phyloP scores from a whole-genome alignment of 1,140 invertebrate species.

The Euura lappo region DNA sequence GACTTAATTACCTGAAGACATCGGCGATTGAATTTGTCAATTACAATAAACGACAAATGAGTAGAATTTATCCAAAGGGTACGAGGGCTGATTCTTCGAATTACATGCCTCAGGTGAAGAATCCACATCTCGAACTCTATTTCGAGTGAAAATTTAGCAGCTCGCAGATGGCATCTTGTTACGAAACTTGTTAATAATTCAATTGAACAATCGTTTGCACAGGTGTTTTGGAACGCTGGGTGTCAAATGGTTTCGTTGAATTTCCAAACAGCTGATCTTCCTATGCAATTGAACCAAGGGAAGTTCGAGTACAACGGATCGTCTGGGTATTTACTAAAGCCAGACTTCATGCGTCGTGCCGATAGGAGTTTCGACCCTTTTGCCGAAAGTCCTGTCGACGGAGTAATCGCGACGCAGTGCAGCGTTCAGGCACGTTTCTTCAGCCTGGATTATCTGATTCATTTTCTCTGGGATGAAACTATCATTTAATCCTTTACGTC shows the following conservation, averaged over 20 bases:
- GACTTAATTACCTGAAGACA: constrained; percentile 93
- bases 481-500: not conserved
- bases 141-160: not conserved
- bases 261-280: constrained; percentile 98
- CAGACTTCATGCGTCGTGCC: constrained; percentile 97
- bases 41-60: constrained; percentile 99
- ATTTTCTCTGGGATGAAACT: not conserved
- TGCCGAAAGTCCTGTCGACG: constrained; percentile 98
- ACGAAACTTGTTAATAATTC: not conserved
- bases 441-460: not conserved
- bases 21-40: constrained; percentile 98
- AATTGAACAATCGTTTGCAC: constrained; percentile 22
- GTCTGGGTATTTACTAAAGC: constrained; percentile 96
- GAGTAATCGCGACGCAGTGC: constrained; percentile 98
- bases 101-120: constrained; percentile 95
- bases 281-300: constrained; percentile 99
- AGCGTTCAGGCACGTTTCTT: constrained; percentile 81
- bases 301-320: constrained; percentile 99
- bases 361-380: constrained; percentile 99
- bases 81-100: constrained; percentile 99
- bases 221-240: constrained; percentile 92
- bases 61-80: constrained; percentile 98
- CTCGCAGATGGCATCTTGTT: not conserved
- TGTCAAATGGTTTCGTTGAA: constrained; percentile 99
- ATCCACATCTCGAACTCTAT: too few species aligned